Evolutionary conservation across 2,797 vertebrate genomes (phyloP).

Genomic region (Etheostoma nigrum): DNA sequence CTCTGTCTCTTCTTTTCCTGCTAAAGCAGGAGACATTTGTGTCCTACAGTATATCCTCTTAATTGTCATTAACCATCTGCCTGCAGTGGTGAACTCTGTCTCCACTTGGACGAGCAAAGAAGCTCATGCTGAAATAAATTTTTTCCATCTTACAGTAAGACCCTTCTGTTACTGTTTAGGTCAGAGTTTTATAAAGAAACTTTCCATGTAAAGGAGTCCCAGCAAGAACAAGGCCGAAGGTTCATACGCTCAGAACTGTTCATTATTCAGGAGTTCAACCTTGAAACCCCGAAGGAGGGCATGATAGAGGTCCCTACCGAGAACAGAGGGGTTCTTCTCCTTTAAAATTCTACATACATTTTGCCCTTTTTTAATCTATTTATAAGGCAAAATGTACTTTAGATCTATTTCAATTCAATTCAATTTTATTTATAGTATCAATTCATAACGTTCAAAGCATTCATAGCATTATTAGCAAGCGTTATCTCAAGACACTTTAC

Average conservation of each 20-base stretch:
- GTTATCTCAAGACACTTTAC: too few species aligned
- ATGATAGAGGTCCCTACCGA: not conserved
- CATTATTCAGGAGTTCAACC: conserved; percentile 11
- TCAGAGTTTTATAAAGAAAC: too few species aligned
- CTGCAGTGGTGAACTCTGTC: not conserved
- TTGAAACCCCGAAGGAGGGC: not conserved
- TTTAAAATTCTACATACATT: too few species aligned
- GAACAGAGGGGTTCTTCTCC: not conserved
- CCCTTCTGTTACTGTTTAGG: too few species aligned
- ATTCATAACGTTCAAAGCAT: too few species aligned
- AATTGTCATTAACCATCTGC: not conserved
- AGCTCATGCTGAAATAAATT: not conserved
- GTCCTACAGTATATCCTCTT: not conserved
- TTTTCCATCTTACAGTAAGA: too few species aligned
- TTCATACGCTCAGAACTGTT: not conserved
- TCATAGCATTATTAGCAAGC: too few species aligned
- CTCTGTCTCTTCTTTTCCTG: not conserved
- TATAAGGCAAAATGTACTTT: not conserved
- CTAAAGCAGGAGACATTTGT: not conserved
- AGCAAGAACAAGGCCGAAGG: not conserved
- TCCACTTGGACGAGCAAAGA: too few species aligned
- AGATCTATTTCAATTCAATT: not conserved
- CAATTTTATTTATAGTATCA: too few species aligned
- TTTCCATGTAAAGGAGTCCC: too few species aligned
- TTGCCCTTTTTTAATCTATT: too few species aligned